Base-by-base conservation (phyloP, 2,888 invertebrate genomes). In the Heliconius hortense region DNA sequence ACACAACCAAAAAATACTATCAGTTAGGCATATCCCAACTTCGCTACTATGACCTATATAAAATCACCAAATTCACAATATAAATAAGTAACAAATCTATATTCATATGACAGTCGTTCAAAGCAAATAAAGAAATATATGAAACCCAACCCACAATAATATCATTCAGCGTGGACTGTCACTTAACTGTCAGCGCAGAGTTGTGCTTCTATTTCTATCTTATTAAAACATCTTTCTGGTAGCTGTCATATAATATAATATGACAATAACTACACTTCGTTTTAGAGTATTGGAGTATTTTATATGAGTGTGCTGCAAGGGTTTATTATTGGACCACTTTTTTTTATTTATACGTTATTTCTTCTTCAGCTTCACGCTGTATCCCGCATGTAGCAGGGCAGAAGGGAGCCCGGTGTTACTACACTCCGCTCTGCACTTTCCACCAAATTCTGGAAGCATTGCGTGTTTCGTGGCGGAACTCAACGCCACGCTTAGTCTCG, bases 201-300 rank as follows among this genome's bases (percentile, higher is more conserved):
- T 60, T 73, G 59, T 69, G 28, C 70, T 59, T 75, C 74, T 79
- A 79, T 79, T 79, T 78, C 74, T 13, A 77, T 76, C 72, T 62
- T 79, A 85, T 87, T 86, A 86, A 86, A 87, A 83, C 83, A 79
- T 79, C 79, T 79, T 80, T 78, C 81, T 82, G 75, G 80, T 80
- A 79, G 81, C 86, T 87, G 90, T 89, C 90, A 89, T 86, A 82
- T 82, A 86, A 86, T 84, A 84, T 84, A 85, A 87, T 84, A 86
- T 88, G 88, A 90, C 90, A 88, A 89, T 90, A 88, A 89, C 87
- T 86, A 87, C 82, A 85, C 83, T 76, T 79, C 82, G 82, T 73
- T 80, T 80, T 79, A 77, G 80, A 76, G 76, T 81, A n/a, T 74
- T 84, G 39, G 39, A 39, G 85, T 82, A 76, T 75, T 85, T 81